Base-by-base conservation (phyloP, 1,140 invertebrate species). In the Neelides sp. region DNA sequence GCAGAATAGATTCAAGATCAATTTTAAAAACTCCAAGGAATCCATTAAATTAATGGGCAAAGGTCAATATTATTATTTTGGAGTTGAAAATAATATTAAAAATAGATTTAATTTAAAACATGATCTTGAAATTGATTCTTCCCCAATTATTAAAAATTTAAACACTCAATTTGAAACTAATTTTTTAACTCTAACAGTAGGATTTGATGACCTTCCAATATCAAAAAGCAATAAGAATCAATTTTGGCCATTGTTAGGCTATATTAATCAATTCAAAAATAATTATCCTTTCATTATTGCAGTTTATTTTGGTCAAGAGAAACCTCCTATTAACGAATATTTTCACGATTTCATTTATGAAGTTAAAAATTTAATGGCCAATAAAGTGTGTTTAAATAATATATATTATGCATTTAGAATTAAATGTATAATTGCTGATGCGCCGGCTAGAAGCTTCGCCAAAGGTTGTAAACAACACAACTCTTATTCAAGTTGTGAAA, bases 201-300 rank as follows among this genome's bases (percentile, higher is more conserved):
- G 45, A 34, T 20, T 47, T 8, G 45, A 47, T 36, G 45, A 34
- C 4, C 12, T 47, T 5, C 45, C 45, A 20, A 47, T 47, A 4
- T 15, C 45, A 35, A 4, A 19, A 3, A 28, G 23, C 30, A 35
- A 20, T n/a, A n/a, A n/a, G n/a, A n/a, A n/a, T n/a, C n/a, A n/a
- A n/a, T n/a, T n/a, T n/a, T n/a, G n/a, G n/a, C 45, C 45, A 8
- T 3, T 47, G 8, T 35, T 47, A 36, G 45, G 8, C 23, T 3
- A 4, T 12, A 20, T 36, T 19, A 28, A 47, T 22, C 45, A 47
- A 22, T 35, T 28, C 17, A 17, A 23, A 5, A 7, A 3, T 30
- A 19, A 7, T 3, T n/a, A 34, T 20, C 28, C 28, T 5, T 47
- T 47, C 23, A 34, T 47, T 8, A 23, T 36, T 28, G 28, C 30